Evolutionary conservation across 2,797 vertebrate genomes (phyloP), one percentile per base, ranked within the genome.

Genomic region (Cephalopachus bancanus): DNA sequence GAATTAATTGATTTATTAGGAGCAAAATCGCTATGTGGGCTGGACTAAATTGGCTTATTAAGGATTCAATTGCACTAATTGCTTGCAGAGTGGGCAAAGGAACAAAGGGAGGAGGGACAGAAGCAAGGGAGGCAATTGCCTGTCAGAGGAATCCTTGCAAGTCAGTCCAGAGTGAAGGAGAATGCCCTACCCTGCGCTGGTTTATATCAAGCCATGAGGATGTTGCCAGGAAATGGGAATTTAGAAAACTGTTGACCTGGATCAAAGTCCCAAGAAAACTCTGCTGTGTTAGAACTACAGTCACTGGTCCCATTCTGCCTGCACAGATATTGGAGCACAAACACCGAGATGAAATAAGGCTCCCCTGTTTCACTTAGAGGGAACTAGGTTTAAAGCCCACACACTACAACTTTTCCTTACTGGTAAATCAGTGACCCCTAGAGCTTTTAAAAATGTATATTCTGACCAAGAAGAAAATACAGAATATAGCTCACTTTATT

Each of bases 1-100:
- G 98, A 98, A 98, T 98, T 97, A 98, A 98, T 98, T 96, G 98
- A 98, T 98, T 93, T 97, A 98, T 97, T 97, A 98, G 97, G 80
- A 96, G 93, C 62, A 98, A 98, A 98, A 98, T 87, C 98, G 80
- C 95, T 97, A 91, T 97, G 98, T 98, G 97, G 98, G 96, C 67
- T 98, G 96, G 91, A 96, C 97, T 97, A 91, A 95, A 97, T 94
- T 97, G 69, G 92, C 92, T 98, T 98, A 98, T 98, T 98, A 97
- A 97, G 88, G 84, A 98, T 98, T 98, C 93, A 91, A 64, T 97
- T 98, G 83, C 62, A 88, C 80, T 98, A 98, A 98, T 97, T 98
- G 93, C 96, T 95, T 97, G 86, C 96, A 92, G 62, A 95, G 94
- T 97, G 95, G 92, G 78, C 96, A 98, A 97, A 96, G 92, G 96